Evolutionary conservation across 1,140 invertebrate species (phyloP).

Genomic region (Rhagoletis pomonella): DNA sequence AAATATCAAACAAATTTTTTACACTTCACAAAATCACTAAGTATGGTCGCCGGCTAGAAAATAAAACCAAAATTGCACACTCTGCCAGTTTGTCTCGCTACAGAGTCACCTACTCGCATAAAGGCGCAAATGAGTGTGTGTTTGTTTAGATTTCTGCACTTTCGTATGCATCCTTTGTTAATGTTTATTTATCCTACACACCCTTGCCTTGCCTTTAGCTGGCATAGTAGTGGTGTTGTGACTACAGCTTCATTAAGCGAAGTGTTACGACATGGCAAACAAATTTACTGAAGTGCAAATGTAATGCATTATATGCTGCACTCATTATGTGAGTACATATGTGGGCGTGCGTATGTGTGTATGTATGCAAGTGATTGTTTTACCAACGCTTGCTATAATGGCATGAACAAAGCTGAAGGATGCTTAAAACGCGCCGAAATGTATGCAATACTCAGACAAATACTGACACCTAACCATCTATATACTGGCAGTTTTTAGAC

Average conservation of each 20-base stretch:
- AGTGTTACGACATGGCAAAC: constrained; percentile 43
- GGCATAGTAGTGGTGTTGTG: neutral
- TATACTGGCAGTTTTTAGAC: no score
- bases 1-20: constrained; percentile 37
- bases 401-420: neutral
- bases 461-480: neutral
- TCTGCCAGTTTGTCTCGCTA: neutral
- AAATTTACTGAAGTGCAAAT: constrained; percentile 50
- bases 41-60: constrained; percentile 4
- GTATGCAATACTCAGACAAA: neutral
- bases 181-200: constrained; percentile 42
- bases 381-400: constrained; percentile 31
- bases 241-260: constrained; percentile 37
- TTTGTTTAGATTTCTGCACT: neutral
- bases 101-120: no score
- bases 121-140: neutral
- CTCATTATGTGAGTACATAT: neutral
- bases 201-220: neutral
- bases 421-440: constrained; percentile 49
- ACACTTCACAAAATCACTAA: constrained; percentile 35
- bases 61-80: constrained; percentile 35
- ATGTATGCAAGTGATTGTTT: neutral
- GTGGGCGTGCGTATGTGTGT: neutral
- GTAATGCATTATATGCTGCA: constrained; percentile 36
- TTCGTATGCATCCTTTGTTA: constrained; percentile 23